A percentile compares a stretch with the other conserved stretches of the same genome.
Conservation (phyloP, 2,113 vertebrate species). For the Chloropsis cyanopogon region DNA sequence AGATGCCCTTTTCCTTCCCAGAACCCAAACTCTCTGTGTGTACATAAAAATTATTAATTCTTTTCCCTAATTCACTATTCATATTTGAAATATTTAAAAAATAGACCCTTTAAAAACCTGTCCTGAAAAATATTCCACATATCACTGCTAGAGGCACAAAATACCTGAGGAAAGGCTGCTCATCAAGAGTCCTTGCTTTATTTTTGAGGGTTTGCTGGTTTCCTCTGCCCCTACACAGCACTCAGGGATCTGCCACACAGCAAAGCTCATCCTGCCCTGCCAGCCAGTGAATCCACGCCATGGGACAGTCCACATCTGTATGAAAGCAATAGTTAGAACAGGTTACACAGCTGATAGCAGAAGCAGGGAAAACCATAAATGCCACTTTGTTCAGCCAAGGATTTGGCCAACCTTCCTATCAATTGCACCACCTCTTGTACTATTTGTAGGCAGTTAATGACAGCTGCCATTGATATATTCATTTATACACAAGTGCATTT, state of each 20-base stretch:
- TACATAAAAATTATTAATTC: background rate
- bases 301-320: background rate
- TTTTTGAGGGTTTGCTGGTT: background rate
- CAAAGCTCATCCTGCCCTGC: background rate
- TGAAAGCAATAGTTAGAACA: background rate
- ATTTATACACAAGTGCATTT: background rate
- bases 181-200: background rate
- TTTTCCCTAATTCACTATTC: background rate
- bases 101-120: background rate
- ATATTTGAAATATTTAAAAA: background rate
- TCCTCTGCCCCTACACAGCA: background rate
- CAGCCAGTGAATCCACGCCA: accelerated
- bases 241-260: background rate
- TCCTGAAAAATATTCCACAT: background rate
- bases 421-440: background rate
- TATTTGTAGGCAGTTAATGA: background rate
- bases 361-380: background rate
- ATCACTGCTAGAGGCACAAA: background rate
- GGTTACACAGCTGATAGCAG: accelerated
- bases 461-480: background rate
- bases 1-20: background rate
- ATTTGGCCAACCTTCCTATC: background rate
- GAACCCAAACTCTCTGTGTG: background rate
- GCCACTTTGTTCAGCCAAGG: background rate
- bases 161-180: background rate